A percentile compares a stretch with the other conserved stretches of the same genome.
Conservation (phyloP, 2,113 vertebrate species). For the Sardina pilchardus region DNA sequence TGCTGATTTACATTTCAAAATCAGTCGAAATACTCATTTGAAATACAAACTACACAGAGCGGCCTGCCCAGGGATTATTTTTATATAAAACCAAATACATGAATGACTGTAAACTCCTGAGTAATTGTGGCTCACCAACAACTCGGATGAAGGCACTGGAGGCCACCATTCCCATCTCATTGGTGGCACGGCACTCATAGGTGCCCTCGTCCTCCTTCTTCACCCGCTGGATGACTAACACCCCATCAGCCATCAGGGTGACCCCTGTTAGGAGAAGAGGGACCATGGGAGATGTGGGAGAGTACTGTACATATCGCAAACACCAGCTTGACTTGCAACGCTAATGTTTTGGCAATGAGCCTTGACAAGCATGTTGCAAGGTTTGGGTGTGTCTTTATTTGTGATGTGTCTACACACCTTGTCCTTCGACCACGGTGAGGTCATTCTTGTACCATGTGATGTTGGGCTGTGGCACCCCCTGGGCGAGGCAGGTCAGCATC, state of each 20-base stretch:
- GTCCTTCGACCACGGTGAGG: conserved; percentile 71
- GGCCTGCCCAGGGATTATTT: too few relatives aligned
- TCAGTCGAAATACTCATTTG: not conserved
- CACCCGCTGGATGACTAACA: conserved; percentile 82
- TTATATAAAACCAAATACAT: too few relatives aligned
- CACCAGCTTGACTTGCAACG: not conserved
- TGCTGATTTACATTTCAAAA: not conserved
- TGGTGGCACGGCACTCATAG: conserved; percentile 82
- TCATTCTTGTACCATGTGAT: conserved; percentile 83
- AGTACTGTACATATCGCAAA: not conserved
- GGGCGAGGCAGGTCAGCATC: conserved; percentile 74
- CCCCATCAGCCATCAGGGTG: conserved; percentile 71
- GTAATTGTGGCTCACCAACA: conserved; percentile 70
- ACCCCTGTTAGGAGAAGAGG: conserved; percentile 71
- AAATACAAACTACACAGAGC: not conserved
- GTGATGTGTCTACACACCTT: conserved; percentile 68
- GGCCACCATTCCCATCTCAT: conserved; percentile 74
- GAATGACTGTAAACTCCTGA: too few relatives aligned
- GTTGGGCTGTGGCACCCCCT: conserved; percentile 73
- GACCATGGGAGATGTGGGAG: not conserved
- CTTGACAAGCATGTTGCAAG: not conserved
- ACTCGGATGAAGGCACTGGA: conserved; percentile 80
- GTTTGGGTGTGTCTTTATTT: not conserved
- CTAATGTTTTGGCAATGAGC: too few relatives aligned
- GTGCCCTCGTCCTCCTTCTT: conserved; percentile 89